Conservation (phyloP, 2,888 invertebrate species). For the Noctua janthe region DNA sequence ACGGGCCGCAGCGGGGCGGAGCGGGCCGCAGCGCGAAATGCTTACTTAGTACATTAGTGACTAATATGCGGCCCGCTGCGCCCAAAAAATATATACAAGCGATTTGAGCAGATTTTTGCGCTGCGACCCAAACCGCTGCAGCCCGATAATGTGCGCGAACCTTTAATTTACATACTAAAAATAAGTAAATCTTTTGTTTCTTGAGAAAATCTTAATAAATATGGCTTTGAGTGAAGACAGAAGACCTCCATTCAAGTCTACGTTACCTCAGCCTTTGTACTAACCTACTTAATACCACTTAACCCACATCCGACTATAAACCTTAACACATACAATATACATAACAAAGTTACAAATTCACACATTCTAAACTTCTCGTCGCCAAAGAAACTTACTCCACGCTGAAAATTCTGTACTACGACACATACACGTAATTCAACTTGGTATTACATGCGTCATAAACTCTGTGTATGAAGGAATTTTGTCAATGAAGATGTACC, state of each 20-base stretch:
- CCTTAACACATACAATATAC: conserved; percentile 9
- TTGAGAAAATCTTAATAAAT: not conserved
- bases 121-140: no score
- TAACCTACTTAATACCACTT: not conserved
- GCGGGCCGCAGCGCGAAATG: no score
- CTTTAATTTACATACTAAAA: not conserved
- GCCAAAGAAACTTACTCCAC: conserved; percentile 13
- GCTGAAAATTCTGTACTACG: conserved; percentile 27
- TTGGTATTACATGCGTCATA: not conserved
- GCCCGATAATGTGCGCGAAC: no score
- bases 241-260: not conserved
- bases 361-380: conserved; percentile 8
- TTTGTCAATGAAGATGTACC: not conserved
- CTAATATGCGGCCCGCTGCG: no score
- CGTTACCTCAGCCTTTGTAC: not conserved
- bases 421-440: conserved; percentile 6
- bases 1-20: no score
- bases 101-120: no score
- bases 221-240: not conserved
- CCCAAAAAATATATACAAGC: no score
- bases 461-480: not conserved
- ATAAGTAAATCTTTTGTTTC: not conserved
- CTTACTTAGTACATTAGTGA: no score
- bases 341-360: conserved; percentile 33
- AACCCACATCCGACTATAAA: conserved; percentile 18